A percentile compares a stretch with the other conserved stretches of the same genome.
phyloP scores from a whole-genome alignment of 2,113 vertebrate species.

The Callaeas wilsoni region DNA sequence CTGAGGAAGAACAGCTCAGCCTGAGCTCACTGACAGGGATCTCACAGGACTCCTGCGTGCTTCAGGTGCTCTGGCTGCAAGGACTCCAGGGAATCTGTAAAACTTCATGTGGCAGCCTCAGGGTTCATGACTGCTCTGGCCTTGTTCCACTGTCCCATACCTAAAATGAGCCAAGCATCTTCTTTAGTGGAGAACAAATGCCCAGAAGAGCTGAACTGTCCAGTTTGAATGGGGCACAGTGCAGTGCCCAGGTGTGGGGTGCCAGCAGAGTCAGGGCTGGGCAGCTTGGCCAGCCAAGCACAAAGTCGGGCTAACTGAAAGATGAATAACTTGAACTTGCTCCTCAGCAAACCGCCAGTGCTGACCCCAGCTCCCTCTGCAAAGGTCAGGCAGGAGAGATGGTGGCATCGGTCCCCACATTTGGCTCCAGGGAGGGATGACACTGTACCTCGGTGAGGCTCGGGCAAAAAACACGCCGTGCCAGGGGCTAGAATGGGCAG shows the following conservation, averaged over 20 bases:
- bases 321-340: fast-evolving
- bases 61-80: not conserved
- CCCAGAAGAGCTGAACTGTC: not conserved
- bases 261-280: not conserved
- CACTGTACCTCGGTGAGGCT: fast-evolving
- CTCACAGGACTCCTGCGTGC: not conserved
- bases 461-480: fast-evolving
- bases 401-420: not conserved
- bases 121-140: not conserved
- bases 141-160: not conserved
- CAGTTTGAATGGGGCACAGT: fast-evolving
- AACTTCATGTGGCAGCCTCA: not conserved
- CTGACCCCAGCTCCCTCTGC: not conserved
- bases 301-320: not conserved
- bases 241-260: not conserved
- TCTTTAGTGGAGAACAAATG: not conserved
- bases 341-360: not conserved
- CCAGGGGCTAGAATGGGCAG: not conserved
- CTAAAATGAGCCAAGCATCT: not conserved
- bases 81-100: not conserved
- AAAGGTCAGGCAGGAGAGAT: not conserved
- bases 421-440: not conserved
- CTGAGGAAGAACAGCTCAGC: not conserved
- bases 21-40: not conserved
- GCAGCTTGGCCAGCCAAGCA: not conserved